Evolutionary conservation across 2,113 vertebrate species (phyloP), one percentile per base, ranked within the genome.

Genomic region (Vicugna pacos): DNA sequence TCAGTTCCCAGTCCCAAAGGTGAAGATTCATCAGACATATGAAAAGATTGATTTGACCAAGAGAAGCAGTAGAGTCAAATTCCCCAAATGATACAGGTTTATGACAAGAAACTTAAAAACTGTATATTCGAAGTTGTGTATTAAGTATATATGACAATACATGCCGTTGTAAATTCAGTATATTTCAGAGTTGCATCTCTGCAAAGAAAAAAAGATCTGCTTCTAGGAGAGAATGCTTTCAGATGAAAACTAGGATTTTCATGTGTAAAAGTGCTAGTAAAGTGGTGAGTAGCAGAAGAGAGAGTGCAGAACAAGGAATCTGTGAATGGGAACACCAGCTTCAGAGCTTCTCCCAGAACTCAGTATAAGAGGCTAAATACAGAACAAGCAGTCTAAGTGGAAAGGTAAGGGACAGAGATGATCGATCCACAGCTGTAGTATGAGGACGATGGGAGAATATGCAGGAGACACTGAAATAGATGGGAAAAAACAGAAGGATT

Each of bases 301-400:
- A 77, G 15, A 76, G 10, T 1, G 2, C 56, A 76, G 69, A 72
- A 94, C 70, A 72, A 2, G 0, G 14, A 48, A 46, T 32, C 19
- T 1, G 1, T n/a, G 38, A 28, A 8, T 24, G 0, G 0, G 14
- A 35, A 54, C 8, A n/a, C 22, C 19, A 72, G 46, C 4, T 28
- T 81, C 42, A 5, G 32, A 60, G 35, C 62, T 28, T 87, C 14
- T 13, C 10, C 5, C 17, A 16, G 38, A 58, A 15, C 7, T 67
- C 60, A 56, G 32, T 14, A 8, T 15, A 3, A 77, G 46, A 92
- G 8, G 20, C 54, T 20, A 52, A 38, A 73, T 9, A 16, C 0
- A 42, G 67, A 62, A 54, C 22, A 62, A 56, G 46, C 4, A 38
- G 16, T 42, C 38, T 12, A 54, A 11, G 1, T 75, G 76, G 46